A percentile compares a stretch with the other conserved stretches of the same genome.
phyloP scores from a whole-genome alignment of 2,797 vertebrate species.

The Sebastes kiyomatsui region DNA sequence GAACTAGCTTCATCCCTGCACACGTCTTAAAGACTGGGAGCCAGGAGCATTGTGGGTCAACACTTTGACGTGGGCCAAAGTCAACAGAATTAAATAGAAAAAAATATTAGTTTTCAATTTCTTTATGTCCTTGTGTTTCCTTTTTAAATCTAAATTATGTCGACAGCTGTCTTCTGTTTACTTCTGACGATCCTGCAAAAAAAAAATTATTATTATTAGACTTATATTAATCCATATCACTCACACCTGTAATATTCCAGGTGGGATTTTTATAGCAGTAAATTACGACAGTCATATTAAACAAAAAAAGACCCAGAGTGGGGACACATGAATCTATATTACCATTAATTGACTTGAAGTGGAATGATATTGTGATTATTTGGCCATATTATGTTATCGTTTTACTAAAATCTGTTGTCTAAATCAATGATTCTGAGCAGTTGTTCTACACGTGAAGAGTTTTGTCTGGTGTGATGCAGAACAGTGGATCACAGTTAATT shows the following conservation, averaged over 20 bases:
- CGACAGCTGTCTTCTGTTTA: conserved; percentile 84
- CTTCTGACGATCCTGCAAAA: conserved; percentile 92
- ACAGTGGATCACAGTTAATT: background rate
- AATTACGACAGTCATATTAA: background rate
- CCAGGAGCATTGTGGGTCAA: conserved; percentile 72
- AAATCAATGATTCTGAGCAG: background rate
- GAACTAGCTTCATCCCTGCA: conserved; percentile 78
- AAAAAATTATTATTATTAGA: background rate
- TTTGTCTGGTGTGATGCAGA: background rate
- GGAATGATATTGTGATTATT: background rate
- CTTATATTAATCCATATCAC: background rate
- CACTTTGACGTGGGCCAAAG: conserved; percentile 77
- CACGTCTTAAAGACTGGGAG: conserved; percentile 58
- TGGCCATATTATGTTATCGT: background rate
- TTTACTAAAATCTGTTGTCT: background rate
- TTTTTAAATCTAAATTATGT: conserved; percentile 72
- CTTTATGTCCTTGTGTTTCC: conserved; percentile 70
- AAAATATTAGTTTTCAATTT: conserved; percentile 77
- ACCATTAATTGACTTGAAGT: background rate
- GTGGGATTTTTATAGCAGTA: background rate
- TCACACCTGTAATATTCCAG: background rate
- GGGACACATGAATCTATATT: too few relatives aligned
- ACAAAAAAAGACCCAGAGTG: background rate
- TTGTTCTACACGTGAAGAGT: too few relatives aligned
- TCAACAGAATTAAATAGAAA: conserved; percentile 84